Percentiles rank a stretch among this genome's conserved stretches.
These are phyloP conservation scores for Elephas maximus DNA, from an alignment of 2,113 vertebrate genomes.

Conservation along the genomic window DNA sequence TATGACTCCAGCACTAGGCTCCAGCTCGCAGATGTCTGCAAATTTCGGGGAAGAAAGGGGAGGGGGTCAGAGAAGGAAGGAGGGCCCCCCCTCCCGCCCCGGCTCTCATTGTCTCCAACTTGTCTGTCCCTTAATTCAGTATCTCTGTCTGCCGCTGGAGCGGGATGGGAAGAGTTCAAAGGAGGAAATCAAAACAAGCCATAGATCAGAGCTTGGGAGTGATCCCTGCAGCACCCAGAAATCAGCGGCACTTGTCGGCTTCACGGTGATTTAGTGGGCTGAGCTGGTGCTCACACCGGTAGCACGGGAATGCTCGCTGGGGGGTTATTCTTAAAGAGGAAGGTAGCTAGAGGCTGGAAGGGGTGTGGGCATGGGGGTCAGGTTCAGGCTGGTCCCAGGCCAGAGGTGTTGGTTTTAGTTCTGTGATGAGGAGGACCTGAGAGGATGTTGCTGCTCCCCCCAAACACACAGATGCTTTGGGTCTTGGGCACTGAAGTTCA, in stretches of 20 bases:
- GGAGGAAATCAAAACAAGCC: slow-evolving; percentile 90
- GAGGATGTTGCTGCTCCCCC: background rate
- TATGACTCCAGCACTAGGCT: slow-evolving; percentile 82
- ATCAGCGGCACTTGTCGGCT: slow-evolving; percentile 86
- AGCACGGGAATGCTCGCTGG: slow-evolving; percentile 65
- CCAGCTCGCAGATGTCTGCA: slow-evolving; percentile 89
- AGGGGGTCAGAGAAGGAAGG: slow-evolving; percentile 61
- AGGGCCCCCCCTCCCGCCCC: slow-evolving; percentile 74
- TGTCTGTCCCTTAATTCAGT: slow-evolving; percentile 88
- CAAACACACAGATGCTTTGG: background rate
- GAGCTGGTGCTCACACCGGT: slow-evolving; percentile 65
- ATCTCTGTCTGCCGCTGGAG: slow-evolving; percentile 88
- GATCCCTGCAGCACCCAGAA: slow-evolving; percentile 82
- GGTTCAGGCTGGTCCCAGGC: slow-evolving; percentile 77
- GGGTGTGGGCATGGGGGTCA: slow-evolving; percentile 60
- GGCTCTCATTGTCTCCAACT: slow-evolving; percentile 88
- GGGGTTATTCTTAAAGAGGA: slow-evolving; percentile 58
- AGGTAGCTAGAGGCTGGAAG: slow-evolving; percentile 47
- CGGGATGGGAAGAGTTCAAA: slow-evolving; percentile 90
- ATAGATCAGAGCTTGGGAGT: slow-evolving; percentile 79
- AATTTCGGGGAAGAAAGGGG: slow-evolving; percentile 75
- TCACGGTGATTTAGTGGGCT: slow-evolving; percentile 78
- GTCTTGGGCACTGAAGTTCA: background rate
- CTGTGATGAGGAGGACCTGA: background rate
- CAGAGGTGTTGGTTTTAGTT: background rate